phyloP scores from a whole-genome alignment of 2,888 invertebrate genomes.

The Cryptocephalus primarius region DNA sequence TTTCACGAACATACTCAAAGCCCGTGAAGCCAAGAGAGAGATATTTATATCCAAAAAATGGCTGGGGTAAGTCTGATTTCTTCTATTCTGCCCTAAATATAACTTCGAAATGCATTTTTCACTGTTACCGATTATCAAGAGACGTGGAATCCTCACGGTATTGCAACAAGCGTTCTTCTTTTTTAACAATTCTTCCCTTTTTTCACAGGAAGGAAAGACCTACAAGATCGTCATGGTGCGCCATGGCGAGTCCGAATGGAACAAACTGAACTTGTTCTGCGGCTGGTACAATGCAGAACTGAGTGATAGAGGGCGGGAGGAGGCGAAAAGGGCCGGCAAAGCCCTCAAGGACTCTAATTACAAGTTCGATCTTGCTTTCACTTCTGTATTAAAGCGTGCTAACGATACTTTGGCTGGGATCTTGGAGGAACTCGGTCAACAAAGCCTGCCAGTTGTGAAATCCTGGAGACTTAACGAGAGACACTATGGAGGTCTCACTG shows the following conservation, averaged over 20 bases:
- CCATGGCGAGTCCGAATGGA: slow-evolving; percentile 57
- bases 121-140: too few species aligned
- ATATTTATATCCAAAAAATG: too few species aligned
- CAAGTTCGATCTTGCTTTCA: slow-evolving; percentile 50
- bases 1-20: too few species aligned
- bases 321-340: slow-evolving; percentile 49
- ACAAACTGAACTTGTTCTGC: slow-evolving; percentile 50
- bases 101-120: too few species aligned
- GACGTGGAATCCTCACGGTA: too few species aligned
- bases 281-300: slow-evolving; percentile 53
- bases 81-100: too few species aligned
- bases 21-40: too few species aligned
- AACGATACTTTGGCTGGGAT: slow-evolving; percentile 47
- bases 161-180: too few species aligned
- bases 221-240: slow-evolving; percentile 52
- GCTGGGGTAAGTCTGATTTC: too few species aligned
- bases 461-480: slow-evolving; percentile 56
- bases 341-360: slow-evolving; percentile 48
- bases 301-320: slow-evolving; percentile 46
- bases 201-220: slow-evolving; percentile 17
- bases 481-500: slow-evolving; percentile 56
- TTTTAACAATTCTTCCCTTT: too few species aligned
- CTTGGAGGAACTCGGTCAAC: slow-evolving; percentile 47
- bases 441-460: slow-evolving; percentile 42
- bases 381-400: slow-evolving; percentile 52